phyloP scores from a whole-genome alignment of 2,797 vertebrate species.

The Sebastes minor region DNA sequence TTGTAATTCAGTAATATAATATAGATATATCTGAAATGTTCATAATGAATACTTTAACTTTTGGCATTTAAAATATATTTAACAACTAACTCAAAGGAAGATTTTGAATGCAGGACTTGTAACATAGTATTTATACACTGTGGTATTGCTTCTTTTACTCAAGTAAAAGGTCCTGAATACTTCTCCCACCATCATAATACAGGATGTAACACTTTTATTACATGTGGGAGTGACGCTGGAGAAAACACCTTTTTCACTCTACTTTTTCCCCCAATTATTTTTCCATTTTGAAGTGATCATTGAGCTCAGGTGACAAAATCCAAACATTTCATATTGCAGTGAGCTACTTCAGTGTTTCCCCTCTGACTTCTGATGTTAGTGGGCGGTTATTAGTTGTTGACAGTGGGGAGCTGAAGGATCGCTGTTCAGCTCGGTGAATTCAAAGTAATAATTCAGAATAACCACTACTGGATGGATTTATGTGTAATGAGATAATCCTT shows the following conservation, averaged over 20 bases:
- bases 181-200: background rate
- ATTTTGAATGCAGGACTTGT: background rate
- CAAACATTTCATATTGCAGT: slow-evolving; percentile 39
- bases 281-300: background rate
- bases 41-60: background rate
- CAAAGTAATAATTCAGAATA: background rate
- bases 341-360: background rate
- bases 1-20: too few species aligned
- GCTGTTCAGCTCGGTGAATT: background rate
- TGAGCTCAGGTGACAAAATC: background rate
- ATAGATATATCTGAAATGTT: too few species aligned
- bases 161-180: background rate
- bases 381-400: slow-evolving; percentile 1
- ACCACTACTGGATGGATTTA: background rate
- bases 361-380: slow-evolving; percentile 3
- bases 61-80: background rate
- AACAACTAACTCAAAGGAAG: background rate
- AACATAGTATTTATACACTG: background rate
- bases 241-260: background rate
- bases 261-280: background rate
- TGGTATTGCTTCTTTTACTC: background rate
- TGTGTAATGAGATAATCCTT: background rate
- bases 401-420: background rate
- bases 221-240: background rate
- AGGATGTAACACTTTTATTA: background rate